phyloP scores from a whole-genome alignment of 2,888 invertebrate species.

The Zhuqinia jingwanae region DNA sequence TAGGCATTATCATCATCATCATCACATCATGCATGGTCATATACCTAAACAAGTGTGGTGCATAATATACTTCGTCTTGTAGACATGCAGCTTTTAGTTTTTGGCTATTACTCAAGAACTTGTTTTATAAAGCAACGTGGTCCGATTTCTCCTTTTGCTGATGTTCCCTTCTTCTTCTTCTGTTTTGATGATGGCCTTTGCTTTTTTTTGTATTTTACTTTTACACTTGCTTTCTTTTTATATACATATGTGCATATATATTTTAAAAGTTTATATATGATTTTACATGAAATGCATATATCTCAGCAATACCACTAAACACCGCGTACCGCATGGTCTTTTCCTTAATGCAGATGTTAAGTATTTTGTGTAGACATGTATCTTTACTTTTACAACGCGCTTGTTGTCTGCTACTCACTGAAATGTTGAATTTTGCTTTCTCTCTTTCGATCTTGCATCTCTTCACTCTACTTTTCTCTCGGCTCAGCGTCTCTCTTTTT shows the following conservation, averaged over 20 bases:
- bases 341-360: slow-evolving; percentile 48
- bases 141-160: not conserved
- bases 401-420: not conserved
- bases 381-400: not conserved
- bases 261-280: too few species aligned
- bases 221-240: too few species aligned
- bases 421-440: slow-evolving; percentile 7
- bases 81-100: not conserved
- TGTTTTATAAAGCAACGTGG: slow-evolving; percentile 27
- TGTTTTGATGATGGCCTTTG: not conserved
- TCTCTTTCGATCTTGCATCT: slow-evolving; percentile 26
- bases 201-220: not conserved
- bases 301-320: not conserved
- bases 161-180: not conserved
- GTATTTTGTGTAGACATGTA: slow-evolving; percentile 22
- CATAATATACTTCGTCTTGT: not conserved
- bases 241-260: too few species aligned
- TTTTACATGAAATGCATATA: too few species aligned
- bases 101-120: not conserved
- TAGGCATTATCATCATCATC: not conserved
- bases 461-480: not conserved
- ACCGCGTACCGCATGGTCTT: slow-evolving; percentile 1
- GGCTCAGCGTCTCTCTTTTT: not conserved
- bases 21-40: not conserved
- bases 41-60: slow-evolving; percentile 3